These are phyloP conservation scores for Eurypyga helias DNA, from an alignment of 2,113 vertebrate species.

Conservation along the genomic window DNA sequence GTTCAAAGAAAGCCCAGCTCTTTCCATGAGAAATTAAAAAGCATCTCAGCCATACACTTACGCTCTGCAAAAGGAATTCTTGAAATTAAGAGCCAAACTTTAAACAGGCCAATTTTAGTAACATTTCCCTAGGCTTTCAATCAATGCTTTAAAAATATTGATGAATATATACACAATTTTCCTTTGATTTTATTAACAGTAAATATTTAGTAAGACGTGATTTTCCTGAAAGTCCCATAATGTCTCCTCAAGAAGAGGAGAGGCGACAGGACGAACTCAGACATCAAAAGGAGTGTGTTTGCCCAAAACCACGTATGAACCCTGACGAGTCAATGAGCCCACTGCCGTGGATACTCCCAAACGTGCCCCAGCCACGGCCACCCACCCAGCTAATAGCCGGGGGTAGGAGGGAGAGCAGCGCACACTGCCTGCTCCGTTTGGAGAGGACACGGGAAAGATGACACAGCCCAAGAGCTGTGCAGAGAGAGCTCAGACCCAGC, in stretches of 20 bases:
- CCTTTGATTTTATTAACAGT: not conserved
- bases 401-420: not conserved
- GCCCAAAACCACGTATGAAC: not conserved
- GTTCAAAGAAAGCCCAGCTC: not conserved
- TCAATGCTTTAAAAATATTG: not conserved
- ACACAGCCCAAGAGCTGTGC: not conserved
- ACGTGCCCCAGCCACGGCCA: accelerated
- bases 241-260: not conserved
- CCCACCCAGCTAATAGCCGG: accelerated
- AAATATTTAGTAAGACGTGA: not conserved
- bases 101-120: not conserved
- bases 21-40: not conserved
- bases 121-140: not conserved
- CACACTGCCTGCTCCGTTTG: accelerated
- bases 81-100: not conserved
- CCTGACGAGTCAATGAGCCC: accelerated
- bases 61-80: not conserved
- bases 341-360: not conserved
- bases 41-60: not conserved
- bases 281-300: not conserved
- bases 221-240: not conserved
- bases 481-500: not conserved
- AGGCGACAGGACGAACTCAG: not conserved
- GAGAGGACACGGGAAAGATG: not conserved
- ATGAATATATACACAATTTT: not conserved